phyloP scores from a whole-genome alignment of 2,888 invertebrate species.

The Agrenia bidenticulata region DNA sequence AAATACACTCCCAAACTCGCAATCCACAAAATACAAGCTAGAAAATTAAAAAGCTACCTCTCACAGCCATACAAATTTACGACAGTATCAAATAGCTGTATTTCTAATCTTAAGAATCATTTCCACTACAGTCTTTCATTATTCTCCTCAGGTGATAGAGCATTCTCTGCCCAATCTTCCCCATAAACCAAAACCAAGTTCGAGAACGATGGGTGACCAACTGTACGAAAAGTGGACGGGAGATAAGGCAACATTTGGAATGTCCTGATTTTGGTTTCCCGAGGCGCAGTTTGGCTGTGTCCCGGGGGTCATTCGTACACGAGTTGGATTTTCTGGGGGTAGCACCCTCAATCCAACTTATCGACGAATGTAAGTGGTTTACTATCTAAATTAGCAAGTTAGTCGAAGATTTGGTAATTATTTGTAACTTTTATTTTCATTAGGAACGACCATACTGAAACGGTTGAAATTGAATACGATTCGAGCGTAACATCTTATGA shows the following conservation, averaged over 20 bases:
- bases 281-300: constrained; percentile 78
- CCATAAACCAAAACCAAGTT: neutral
- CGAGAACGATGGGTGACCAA: constrained; percentile 33
- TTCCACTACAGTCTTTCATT: no score
- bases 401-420: no score
- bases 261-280: constrained; percentile 93
- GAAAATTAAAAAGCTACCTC: no score
- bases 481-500: constrained; percentile 73
- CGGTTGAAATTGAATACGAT: constrained; percentile 87
- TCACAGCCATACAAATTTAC: no score
- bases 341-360: constrained; percentile 77
- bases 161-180: no score
- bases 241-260: constrained; percentile 80
- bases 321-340: constrained; percentile 92
- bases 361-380: constrained; percentile 72
- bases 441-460: constrained; percentile 93
- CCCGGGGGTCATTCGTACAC: constrained; percentile 79
- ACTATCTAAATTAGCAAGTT: neutral
- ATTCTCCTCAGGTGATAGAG: no score
- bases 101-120: no score
- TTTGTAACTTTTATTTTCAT: constrained; percentile 54
- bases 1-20: no score
- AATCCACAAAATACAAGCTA: no score
- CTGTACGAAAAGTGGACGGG: constrained; percentile 39
- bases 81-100: no score